phyloP scores from a whole-genome alignment of 2,888 invertebrate genomes.

The Operophtera brumata region DNA sequence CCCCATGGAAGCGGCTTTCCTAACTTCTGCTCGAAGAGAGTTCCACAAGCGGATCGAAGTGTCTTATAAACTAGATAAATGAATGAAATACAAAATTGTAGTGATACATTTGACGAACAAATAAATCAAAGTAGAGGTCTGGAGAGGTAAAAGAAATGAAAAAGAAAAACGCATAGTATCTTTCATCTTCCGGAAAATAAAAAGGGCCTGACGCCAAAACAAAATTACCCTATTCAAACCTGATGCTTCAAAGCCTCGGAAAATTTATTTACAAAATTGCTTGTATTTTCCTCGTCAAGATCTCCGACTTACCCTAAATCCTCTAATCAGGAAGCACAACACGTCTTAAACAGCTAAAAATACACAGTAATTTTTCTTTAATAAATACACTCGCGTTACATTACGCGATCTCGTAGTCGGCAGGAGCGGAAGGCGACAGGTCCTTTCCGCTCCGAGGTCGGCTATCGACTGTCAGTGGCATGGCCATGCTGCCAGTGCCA shows the following conservation, averaged over 20 bases:
- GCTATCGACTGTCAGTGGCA: slow-evolving; percentile 67
- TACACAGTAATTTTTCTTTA: slow-evolving; percentile 38
- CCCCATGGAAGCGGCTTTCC: too few species aligned
- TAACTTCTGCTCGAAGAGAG: too few species aligned
- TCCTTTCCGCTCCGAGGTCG: slow-evolving; percentile 45
- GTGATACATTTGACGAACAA: too few species aligned
- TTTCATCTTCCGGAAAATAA: slow-evolving; percentile 14
- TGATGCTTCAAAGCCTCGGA: neutral
- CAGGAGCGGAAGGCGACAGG: slow-evolving; percentile 38
- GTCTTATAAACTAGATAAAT: too few species aligned
- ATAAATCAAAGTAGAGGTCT: neutral
- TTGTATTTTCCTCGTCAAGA: slow-evolving; percentile 20
- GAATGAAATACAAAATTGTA: too few species aligned
- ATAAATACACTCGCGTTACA: slow-evolving; percentile 30
- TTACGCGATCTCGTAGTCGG: slow-evolving; percentile 26
- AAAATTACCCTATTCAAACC: slow-evolving; percentile 26
- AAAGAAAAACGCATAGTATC: neutral
- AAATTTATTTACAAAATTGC: slow-evolving; percentile 10
- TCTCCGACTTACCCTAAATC: slow-evolving; percentile 43
- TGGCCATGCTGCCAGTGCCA: slow-evolving; percentile 36
- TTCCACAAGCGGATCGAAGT: too few species aligned
- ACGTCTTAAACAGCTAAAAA: slow-evolving; percentile 34
- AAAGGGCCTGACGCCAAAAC: slow-evolving; percentile 10
- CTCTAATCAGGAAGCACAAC: slow-evolving; percentile 37
- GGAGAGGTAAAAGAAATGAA: neutral